These are phyloP conservation scores for Epinotia bilunana DNA, from an alignment of 2,888 invertebrate genomes.

Conservation along the genomic window DNA sequence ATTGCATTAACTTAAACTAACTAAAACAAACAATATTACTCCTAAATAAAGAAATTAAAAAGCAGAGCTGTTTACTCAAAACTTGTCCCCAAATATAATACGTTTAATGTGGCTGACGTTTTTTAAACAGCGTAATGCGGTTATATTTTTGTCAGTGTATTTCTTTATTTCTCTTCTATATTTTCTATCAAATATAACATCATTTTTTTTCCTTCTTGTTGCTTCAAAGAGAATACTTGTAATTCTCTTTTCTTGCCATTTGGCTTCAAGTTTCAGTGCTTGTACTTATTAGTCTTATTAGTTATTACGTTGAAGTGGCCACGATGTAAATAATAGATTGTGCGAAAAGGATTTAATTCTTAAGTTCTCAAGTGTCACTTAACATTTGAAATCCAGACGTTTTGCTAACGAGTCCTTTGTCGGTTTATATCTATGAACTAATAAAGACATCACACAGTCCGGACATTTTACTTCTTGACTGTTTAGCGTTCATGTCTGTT, in stretches of 20 bases:
- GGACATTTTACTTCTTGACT: too few species aligned
- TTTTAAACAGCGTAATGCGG: slow-evolving; percentile 12
- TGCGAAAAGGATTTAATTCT: background rate
- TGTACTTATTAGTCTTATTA: slow-evolving; percentile 3
- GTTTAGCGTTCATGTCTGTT: too few species aligned
- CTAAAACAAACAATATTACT: background rate
- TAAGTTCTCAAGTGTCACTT: too few species aligned
- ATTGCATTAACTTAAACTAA: slow-evolving; percentile 9
- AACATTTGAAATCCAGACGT: too few species aligned
- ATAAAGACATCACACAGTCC: too few species aligned
- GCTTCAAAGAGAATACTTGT: slow-evolving; percentile 11
- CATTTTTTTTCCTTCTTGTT: slow-evolving; percentile 13
- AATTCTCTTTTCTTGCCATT: slow-evolving; percentile 9
- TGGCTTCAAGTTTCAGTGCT: slow-evolving; percentile 8
- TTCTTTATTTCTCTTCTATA: slow-evolving; percentile 15
- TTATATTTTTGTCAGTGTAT: background rate
- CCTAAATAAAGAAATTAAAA: background rate
- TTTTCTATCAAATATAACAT: slow-evolving; percentile 12
- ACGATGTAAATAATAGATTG: slow-evolving; percentile 1
- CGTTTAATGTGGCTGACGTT: slow-evolving; percentile 11
- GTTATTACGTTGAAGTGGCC: slow-evolving; percentile 4
- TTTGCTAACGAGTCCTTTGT: too few species aligned
- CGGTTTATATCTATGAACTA: too few species aligned
- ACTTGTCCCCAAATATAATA: slow-evolving; percentile 21
- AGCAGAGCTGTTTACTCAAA: slow-evolving; percentile 6